Evolutionary conservation across 2,888 invertebrate genomes (phyloP), one percentile per base, ranked within the genome.

Genomic region (Lymantria dispar): DNA sequence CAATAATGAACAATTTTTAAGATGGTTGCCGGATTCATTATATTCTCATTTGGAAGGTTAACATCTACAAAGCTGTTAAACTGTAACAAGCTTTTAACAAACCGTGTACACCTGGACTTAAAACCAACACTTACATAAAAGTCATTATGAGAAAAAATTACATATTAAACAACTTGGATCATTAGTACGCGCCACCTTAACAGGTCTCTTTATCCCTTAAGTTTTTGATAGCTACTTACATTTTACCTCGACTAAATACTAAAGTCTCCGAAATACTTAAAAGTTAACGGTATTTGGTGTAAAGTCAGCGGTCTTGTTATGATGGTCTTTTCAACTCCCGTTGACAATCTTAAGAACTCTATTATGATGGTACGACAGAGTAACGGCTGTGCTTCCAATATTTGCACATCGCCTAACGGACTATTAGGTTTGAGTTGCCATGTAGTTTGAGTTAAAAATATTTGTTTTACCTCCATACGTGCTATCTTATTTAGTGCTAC

Each of bases 291-390:
- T 43, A 10, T 29, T 42, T 14, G 39, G 13, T 50, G n/a, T 42
- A 9, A 41, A 11, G 0, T 0, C 11, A 47, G 13, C 13, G 77
- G 39, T 70, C 70, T 61, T 22, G 0, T 13, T 56, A 51, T 15
- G 13, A 30, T 74, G 72, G 78, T 47, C 45, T 15, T 22, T 51
- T 54, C 45, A 64, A 66, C 58, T 64, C 62, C 65, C 71, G 74
- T 76, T 78, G 77, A 74, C 74, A 69, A 64, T 74, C 65, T 75
- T 75, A 73, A 78, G 72, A 58, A 65, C 72, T 72, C 70, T 74
- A 72, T 78, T 77, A 72, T 70, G 68, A 65, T 50, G 62, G 56
- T 50, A 51, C 55, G 50, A 33, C 45, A 56, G 62, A 56, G 45
- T 63, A 64, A 63, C 59, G 58, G 52, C 54, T 44, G 62, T 63